Evolutionary conservation across 1,140 invertebrate genomes (phyloP), one percentile per base, ranked within the genome.

Genomic region (Drosophila elegans): DNA sequence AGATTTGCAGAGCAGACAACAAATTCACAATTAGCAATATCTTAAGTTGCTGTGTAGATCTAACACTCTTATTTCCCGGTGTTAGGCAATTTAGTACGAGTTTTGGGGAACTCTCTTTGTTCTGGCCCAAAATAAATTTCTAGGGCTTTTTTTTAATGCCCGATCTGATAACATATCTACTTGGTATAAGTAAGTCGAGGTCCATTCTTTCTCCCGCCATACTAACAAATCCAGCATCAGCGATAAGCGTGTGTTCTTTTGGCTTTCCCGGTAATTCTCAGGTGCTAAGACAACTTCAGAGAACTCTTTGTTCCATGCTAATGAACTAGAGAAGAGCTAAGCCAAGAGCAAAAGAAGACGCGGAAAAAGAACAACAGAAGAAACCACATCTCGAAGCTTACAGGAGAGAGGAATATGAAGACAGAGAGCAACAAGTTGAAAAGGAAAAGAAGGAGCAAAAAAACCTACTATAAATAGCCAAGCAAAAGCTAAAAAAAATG

Each of bases 221-320:
- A 12, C 13, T 32, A 11, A 5, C 34, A 51, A 49, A 63, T 5
- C 44, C 59, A 64, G 64, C 64, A 68, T 49, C 59, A 12, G 29
- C 13, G 45, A 64, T 39, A 67, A 48, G 46, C 32, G 29, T 68
- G 32, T 38, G 42, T 59, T 27, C 7, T 29, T n/a, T 11, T 49
- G 11, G 34, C 60, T 64, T 68, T 52, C 32, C 51, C 46, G 27
- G 64, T 53, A 68, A 45, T 16, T 56, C 53, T 34, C 45, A 68
- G 64, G 61, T 68, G 61, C 32, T 46, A 68, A 53, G 16, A 13
- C 46, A 36, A 32, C 60, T 42, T 27, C 21, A 16, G 29, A 67
- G 63, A 64, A 62, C 60, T 53, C 64, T 66, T 66, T 68, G 61
- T 68, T 68, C 32, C 60, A 68, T 66, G 64, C 46, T 66, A 68